Base-by-base conservation (phyloP, 2,888 invertebrate genomes). In the Bellardia pandia region DNA sequence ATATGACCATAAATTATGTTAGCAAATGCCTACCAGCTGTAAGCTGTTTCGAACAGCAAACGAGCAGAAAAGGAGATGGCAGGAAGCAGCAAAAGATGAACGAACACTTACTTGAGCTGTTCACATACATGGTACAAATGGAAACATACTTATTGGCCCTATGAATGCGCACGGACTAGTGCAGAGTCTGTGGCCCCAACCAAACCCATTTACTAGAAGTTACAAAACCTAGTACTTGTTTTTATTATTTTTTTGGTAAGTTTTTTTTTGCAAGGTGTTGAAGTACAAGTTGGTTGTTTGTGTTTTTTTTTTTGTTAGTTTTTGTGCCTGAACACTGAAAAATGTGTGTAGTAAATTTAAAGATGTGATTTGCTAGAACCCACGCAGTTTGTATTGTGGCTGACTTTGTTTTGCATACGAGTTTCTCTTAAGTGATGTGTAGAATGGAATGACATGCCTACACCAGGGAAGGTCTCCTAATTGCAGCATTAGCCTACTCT, bases 1-100 rank as follows among this genome's bases (percentile, higher is more conserved):
- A 87, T 74, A 85, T 85, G 87, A 85, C 77, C 81, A 81, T 87
- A 87, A 87, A 85, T 87, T 78, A 81, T 77, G 81, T 81, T 87
- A 48, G 45, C 85, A 62, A 85, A 87, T 81, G 87, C 85, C 87
- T 87, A 75, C 74, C 85, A 81, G 86, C 76, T 83, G 62, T 71
- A 76, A 69, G 37, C 68, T 62, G 40, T 30, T 69, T 51, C 51
- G 30, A 33, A 51, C 71, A 74, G 56, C 77, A 76, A 77, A 42
- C 7, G 9, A 45, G 23, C 45, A 8, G 33, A 53, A 71, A 56
- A 74, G 16, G 4, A 64, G 37, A 64, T 37, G 16, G 42, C 14
- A 76, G 69, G 71, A 77, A 69, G 74, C 68, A 23, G 16, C 3
- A 74, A 48, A 58, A 68, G 72, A 66, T 68, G 69, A 53, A 78